Evolutionary conservation across 2,113 vertebrate genomes (phyloP).

Genomic region (Pantherophis guttatus): DNA sequence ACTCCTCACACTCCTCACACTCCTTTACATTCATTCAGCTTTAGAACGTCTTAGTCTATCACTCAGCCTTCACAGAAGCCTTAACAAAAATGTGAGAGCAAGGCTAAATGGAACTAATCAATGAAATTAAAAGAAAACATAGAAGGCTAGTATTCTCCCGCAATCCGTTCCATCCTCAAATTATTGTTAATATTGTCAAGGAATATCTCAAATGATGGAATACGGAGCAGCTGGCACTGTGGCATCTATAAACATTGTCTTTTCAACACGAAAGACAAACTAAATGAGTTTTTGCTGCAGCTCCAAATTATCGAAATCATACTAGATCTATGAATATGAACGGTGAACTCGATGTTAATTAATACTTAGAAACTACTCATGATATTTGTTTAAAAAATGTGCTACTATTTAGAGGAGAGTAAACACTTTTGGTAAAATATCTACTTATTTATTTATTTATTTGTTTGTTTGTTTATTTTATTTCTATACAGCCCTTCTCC

Average conservation of each 20-base stretch:
- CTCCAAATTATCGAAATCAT: not conserved
- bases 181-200: not conserved
- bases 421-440: not conserved
- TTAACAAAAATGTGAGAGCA: constrained; percentile 1
- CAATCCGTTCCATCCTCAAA: not conserved
- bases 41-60: not conserved
- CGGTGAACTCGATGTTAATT: not conserved
- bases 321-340: not conserved
- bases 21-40: not conserved
- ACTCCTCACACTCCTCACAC: not conserved
- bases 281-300: not conserved
- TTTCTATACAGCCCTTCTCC: too few relatives aligned
- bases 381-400: not conserved
- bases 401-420: not conserved
- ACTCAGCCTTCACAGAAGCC: not conserved
- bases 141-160: not conserved
- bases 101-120: not conserved
- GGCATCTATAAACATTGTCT: not conserved
- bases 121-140: not conserved
- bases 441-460: too few relatives aligned
- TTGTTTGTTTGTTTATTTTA: too few relatives aligned
- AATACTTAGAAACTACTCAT: not conserved
- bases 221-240: not conserved
- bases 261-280: not conserved
- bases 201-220: not conserved